phyloP scores from a whole-genome alignment of 2,888 invertebrate genomes.

The Agonopterix subpropinquella region DNA sequence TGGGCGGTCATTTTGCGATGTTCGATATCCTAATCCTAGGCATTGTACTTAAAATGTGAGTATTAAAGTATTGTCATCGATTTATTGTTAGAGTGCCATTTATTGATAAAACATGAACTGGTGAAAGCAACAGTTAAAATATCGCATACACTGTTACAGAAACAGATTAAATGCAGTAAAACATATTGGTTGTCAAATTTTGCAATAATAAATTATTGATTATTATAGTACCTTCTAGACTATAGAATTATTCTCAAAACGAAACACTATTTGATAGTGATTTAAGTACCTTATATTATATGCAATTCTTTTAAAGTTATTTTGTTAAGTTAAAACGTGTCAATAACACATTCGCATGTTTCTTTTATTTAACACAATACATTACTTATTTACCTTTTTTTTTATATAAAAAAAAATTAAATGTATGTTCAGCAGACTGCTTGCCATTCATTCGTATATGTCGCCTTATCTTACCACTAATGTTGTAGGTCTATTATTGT shows the following conservation, averaged over 20 bases:
- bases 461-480: constrained; percentile 48
- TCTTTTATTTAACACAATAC: not conserved
- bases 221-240: too few species aligned
- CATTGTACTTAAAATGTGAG: constrained; percentile 18
- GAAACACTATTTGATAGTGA: too few species aligned
- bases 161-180: too few species aligned
- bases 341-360: not conserved
- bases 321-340: too few species aligned
- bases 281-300: too few species aligned
- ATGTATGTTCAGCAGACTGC: constrained; percentile 9
- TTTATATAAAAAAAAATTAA: not conserved
- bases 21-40: constrained; percentile 24
- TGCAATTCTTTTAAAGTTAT: too few species aligned
- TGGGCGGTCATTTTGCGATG: constrained; percentile 28
- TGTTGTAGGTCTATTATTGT: constrained; percentile 15
- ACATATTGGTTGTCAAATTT: too few species aligned
- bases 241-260: too few species aligned
- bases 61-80: not conserved
- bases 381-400: not conserved
- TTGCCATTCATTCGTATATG: constrained; percentile 26
- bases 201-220: too few species aligned
- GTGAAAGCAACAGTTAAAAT: not conserved
- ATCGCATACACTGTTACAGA: too few species aligned
- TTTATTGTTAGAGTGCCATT: constrained; percentile 10
- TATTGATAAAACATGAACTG: not conserved